Evolutionary conservation across 2,113 vertebrate genomes (phyloP), one percentile per base, ranked within the genome.

Genomic region (Raphicerus campestris): DNA sequence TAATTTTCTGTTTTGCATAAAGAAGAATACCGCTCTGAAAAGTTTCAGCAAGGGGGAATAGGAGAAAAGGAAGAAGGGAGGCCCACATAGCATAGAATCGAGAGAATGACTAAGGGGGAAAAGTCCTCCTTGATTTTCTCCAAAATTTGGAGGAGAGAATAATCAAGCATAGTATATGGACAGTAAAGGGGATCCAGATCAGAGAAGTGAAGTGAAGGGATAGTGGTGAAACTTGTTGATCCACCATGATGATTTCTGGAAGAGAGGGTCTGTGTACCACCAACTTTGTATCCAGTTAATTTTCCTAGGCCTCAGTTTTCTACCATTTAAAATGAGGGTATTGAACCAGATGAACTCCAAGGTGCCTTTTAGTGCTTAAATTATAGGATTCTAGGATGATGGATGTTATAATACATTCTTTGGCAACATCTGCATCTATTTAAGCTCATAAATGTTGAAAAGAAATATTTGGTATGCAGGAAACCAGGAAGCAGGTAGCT

Each of bases 371-470:
- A 98, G 22, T 89, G 56, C 93, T 83, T 96, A 96, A 75, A 61
- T 92, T 93, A 85, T 78, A 90, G 55, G 55, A 95, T 95, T 96
- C 78, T 66, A 77, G 85, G 66, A 94, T 96, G 96, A 97, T 91
- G 92, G 95, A 97, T 97, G 87, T 91, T 87, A 93, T 51, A 95
- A 87, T 96, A 83, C 95, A 96, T 97, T 96, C 98, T 96, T 83
- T 96, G 94, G 96, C 97, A 97, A 97, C 97, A 98, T 98, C 98
- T 98, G 98, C 88, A 96, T 98, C 95, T 97, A 96, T 98, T 98
- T 98, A 97, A 98, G 70, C 80, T 96, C 95, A 97, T 97, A 97
- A 96, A 97, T 73, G 92, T 95, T 97, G 82, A 96, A 91, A 96
- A 97, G 98, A 98, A 97, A 97, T 97, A 96, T 95, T 97, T 97